These are phyloP conservation scores for Chrosomus eos DNA, from an alignment of 2,797 vertebrate species.

Conservation along the genomic window DNA sequence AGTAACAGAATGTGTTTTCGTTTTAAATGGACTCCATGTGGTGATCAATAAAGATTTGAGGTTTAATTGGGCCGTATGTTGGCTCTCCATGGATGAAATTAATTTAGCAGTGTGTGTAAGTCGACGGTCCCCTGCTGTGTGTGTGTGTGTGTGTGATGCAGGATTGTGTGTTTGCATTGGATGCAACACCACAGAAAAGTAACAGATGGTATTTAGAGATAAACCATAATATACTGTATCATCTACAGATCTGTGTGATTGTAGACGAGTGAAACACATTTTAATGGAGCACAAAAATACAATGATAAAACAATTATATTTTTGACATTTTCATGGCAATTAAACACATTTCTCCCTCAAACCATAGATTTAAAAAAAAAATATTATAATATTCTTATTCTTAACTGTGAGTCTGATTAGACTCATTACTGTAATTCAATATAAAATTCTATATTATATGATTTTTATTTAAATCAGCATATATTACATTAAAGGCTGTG, in stretches of 20 bases:
- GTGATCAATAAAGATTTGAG: conserved; percentile 16
- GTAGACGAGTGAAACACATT: too few relatives aligned
- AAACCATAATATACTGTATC: background rate
- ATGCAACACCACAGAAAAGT: background rate
- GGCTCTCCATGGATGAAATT: conserved; percentile 13
- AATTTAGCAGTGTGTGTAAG: background rate
- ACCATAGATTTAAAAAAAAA: too few relatives aligned
- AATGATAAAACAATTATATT: background rate
- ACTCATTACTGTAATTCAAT: background rate
- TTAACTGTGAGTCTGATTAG: background rate
- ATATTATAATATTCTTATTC: too few relatives aligned
- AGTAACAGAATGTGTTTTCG: background rate
- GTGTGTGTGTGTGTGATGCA: background rate
- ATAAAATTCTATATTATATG: background rate
- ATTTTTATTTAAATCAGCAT: background rate
- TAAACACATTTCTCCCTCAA: background rate
- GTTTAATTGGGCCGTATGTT: conserved; percentile 35
- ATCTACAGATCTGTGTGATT: background rate
- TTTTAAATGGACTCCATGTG: background rate
- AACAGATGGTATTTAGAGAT: background rate
- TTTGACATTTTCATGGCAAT: background rate
- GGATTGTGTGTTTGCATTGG: too few relatives aligned
- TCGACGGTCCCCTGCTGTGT: conserved; percentile 32
- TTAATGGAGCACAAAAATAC: background rate
- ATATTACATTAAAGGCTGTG: background rate